phyloP scores from a whole-genome alignment of 2,888 invertebrate species.

The Amorpha juglandis region DNA sequence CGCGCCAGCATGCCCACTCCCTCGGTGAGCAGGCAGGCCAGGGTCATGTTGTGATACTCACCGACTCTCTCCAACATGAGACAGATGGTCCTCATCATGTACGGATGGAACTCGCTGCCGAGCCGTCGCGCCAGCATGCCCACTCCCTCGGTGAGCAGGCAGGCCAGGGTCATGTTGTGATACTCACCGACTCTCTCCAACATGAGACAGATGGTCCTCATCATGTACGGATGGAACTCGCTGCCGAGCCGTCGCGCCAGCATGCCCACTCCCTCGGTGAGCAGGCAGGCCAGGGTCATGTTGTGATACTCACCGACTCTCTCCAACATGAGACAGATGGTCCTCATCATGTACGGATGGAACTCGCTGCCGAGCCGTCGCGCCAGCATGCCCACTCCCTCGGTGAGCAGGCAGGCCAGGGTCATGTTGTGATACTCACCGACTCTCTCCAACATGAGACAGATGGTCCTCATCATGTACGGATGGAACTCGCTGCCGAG shows the following conservation, averaged over 20 bases:
- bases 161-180: neutral
- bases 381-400: constrained; percentile 84
- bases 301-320: constrained; percentile 85
- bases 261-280: constrained; percentile 84
- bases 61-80: constrained; percentile 89
- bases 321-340: constrained; percentile 88
- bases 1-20: constrained; percentile 80
- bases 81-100: constrained; percentile 87
- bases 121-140: constrained; percentile 82
- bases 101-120: constrained; percentile 80
- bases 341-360: constrained; percentile 85
- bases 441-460: constrained; percentile 88
- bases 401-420: constrained; percentile 69
- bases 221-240: constrained; percentile 84
- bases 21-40: constrained; percentile 68
- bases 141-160: constrained; percentile 82
- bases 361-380: constrained; percentile 77
- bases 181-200: constrained; percentile 88
- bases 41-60: constrained; percentile 51
- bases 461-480: constrained; percentile 87
- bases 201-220: constrained; percentile 87
- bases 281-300: constrained; percentile 30
- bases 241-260: constrained; percentile 82
- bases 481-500: constrained; percentile 82
- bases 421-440: constrained; percentile 72